Evolutionary conservation across 2,113 vertebrate genomes (phyloP).

Genomic region (Strix aluco): DNA sequence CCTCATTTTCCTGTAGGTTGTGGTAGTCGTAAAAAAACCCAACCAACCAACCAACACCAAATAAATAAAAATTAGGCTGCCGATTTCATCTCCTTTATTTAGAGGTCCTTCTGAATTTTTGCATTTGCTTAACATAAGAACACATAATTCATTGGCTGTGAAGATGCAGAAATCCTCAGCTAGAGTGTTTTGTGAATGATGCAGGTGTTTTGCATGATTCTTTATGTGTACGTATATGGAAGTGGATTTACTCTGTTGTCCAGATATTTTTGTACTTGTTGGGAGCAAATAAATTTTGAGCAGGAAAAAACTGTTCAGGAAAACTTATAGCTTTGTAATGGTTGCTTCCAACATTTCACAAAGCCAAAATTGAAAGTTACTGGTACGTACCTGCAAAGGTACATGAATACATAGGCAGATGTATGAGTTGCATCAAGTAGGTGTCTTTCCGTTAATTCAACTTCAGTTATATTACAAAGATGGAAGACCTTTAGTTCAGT

Average conservation of each 20-base stretch:
- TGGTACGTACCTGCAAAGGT: background rate
- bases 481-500: background rate
- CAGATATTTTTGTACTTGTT: background rate
- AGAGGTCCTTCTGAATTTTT: background rate
- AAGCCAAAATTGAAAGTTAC: background rate
- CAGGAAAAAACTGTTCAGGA: background rate
- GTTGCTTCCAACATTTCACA: background rate
- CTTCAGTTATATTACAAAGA: background rate
- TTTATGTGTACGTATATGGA: background rate
- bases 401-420: background rate
- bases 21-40: background rate
- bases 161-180: background rate
- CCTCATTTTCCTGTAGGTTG: background rate
- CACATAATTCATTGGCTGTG: background rate
- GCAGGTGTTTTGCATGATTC: background rate
- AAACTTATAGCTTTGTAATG: background rate
- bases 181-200: background rate
- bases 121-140: background rate
- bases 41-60: background rate
- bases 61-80: background rate
- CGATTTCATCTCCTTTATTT: background rate
- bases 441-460: conserved; percentile 18
- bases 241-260: background rate
- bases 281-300: background rate
- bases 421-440: background rate